Evolutionary conservation across 2,113 vertebrate genomes (phyloP).

Genomic region (Phoxinus phoxinus): DNA sequence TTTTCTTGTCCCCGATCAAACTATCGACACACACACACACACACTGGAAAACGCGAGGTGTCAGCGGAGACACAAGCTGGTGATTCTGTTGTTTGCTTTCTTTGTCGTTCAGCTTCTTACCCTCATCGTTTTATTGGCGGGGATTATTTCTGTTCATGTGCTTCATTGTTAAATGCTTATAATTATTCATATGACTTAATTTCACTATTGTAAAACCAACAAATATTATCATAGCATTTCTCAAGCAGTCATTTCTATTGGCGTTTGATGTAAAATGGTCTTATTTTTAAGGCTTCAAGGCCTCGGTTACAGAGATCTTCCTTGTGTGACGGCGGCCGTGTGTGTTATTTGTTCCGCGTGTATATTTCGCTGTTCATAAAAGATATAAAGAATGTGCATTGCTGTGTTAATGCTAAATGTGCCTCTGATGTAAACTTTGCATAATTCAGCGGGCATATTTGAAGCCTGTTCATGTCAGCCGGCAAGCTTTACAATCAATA

Average conservation of each 20-base stretch:
- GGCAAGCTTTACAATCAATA: neutral
- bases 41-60: neutral
- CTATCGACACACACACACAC: neutral
- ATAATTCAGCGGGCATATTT: neutral
- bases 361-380: constrained; percentile 30
- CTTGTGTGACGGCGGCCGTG: neutral
- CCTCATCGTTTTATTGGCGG: neutral
- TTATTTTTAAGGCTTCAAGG: neutral
- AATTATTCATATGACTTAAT: neutral
- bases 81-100: neutral
- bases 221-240: neutral
- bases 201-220: neutral
- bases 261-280: neutral
- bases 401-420: constrained; percentile 32
- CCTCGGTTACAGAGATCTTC: neutral
- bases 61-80: neutral
- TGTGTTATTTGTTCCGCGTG: neutral
- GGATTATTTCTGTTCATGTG: neutral
- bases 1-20: constrained; percentile 19
- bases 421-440: constrained; percentile 18
- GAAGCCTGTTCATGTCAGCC: neutral
- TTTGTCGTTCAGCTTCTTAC: neutral
- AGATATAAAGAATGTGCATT: constrained; percentile 31
- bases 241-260: neutral
- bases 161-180: constrained; percentile 5